phyloP scores from a whole-genome alignment of 2,888 invertebrate species.

The Nemurella pictetii region DNA sequence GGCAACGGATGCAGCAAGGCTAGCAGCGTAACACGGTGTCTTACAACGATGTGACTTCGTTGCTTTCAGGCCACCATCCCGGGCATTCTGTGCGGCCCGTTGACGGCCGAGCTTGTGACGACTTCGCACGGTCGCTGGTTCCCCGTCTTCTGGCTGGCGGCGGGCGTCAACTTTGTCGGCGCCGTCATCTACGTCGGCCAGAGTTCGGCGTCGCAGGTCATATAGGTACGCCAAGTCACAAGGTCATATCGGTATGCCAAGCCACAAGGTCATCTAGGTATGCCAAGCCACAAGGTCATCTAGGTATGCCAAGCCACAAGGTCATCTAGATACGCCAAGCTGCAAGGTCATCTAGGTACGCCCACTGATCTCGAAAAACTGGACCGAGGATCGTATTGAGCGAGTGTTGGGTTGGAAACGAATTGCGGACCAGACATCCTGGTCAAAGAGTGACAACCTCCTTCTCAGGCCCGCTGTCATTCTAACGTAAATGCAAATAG shows the following conservation, averaged over 20 bases:
- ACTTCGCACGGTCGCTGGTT: constrained; percentile 72
- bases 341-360: constrained; percentile 1
- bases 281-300: constrained; percentile 56
- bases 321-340: background rate
- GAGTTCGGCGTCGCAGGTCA: constrained; percentile 67
- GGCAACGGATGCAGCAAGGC: too few relatives aligned
- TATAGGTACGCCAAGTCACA: constrained; percentile 48
- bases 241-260: constrained; percentile 54
- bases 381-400: too few relatives aligned
- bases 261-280: constrained; percentile 53
- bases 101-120: constrained; percentile 72
- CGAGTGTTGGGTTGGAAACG: too few relatives aligned
- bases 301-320: too few relatives aligned
- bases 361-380: too few relatives aligned
- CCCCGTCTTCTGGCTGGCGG: constrained; percentile 72
- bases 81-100: constrained; percentile 73
- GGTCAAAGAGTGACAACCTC: too few relatives aligned
- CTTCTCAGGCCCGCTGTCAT: too few relatives aligned
- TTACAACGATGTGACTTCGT: background rate
- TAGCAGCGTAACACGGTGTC: too few relatives aligned
- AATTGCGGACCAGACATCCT: too few relatives aligned
- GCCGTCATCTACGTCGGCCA: constrained; percentile 73
- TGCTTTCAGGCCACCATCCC: constrained; percentile 67
- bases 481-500: too few relatives aligned
- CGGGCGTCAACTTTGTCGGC: constrained; percentile 70